These are phyloP conservation scores for Dynastes maya DNA, from an alignment of 2,888 invertebrate genomes.

Conservation along the genomic window DNA sequence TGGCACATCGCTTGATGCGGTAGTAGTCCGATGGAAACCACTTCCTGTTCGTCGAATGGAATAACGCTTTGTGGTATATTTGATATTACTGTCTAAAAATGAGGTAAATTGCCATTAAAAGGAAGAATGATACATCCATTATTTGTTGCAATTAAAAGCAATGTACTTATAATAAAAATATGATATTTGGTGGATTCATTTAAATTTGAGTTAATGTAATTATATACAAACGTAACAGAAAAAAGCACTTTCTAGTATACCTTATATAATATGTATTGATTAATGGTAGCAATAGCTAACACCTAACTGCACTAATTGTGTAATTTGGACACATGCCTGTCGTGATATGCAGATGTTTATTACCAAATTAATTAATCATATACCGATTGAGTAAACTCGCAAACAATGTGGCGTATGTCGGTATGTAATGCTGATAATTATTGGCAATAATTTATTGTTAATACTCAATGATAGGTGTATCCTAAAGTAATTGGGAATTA, in stretches of 20 bases:
- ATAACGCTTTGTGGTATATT: neutral
- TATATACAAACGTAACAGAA: no score
- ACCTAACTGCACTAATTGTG: constrained; percentile 1
- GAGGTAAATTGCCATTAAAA: neutral
- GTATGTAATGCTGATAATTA: constrained; percentile 21
- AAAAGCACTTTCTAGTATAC: no score
- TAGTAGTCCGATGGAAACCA: constrained; percentile 9
- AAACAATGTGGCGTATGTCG: constrained; percentile 20
- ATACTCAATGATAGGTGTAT: neutral
- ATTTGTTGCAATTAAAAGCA: no score
- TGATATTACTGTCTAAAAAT: neutral
- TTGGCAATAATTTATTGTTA: constrained; percentile 9
- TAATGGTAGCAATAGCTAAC: neutral
- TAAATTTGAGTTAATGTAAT: no score
- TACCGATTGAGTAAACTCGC: constrained; percentile 10
- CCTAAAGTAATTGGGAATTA: neutral
- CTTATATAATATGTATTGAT: neutral
- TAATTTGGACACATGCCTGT: constrained; percentile 4
- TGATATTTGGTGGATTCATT: no score
- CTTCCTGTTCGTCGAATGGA: constrained; percentile 13
- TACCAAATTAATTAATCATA: constrained; percentile 21
- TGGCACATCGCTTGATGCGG: constrained; percentile 13
- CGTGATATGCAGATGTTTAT: constrained; percentile 18
- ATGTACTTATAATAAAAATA: no score
- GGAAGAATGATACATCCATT: no score